Evolutionary conservation across 2,888 invertebrate genomes (phyloP), one percentile per base, ranked within the genome.

Genomic region (Drosophila longiperda): DNA sequence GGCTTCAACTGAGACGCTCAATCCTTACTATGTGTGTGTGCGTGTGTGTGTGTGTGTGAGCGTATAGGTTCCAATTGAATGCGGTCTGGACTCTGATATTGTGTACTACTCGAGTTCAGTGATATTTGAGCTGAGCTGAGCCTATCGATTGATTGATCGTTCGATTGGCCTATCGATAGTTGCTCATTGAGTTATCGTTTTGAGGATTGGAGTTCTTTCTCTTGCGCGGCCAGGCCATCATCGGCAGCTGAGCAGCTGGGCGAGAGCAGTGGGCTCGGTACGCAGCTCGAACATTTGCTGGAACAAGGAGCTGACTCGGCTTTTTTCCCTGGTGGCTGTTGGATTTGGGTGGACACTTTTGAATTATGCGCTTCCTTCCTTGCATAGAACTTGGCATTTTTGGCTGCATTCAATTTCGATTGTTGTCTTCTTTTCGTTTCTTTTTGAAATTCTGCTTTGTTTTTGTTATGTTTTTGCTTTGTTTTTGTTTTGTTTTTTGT

Each of bases 171-270:
- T 67, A 78, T 63, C 78, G 69, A 73, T 73, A 40, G 53, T 53
- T 73, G 53, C 73, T 45, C 49, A 29, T 58, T 15, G 73, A 61
- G 59, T 65, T 61, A 52, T 73, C 67, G 66, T 26, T 60, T 50
- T 72, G 63, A 26, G 79, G 65, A 50, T 66, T 72, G 32, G 49
- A 71, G 73, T 81, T 89, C 91, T 90, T 91, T 91, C 91, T 91
- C 66, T 91, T 91, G 83, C 91, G 89, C 77, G 91, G 82, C 87
- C 87, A 86, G 80, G 82, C 91, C 91, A 91, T 91, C 73, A 87
- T 87, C 72, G 72, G 79, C 72, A 66, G 68, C 78, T 68, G 66
- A 60, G 59, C 61, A 60, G 64, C 66, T 75, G 73, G 58, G 55
- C 53, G 36, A 36, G 34, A 52, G 50, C 53, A 58, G 38, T 61